phyloP scores from a whole-genome alignment of 1,140 invertebrate species.

The Brachionus calyciflorus region DNA sequence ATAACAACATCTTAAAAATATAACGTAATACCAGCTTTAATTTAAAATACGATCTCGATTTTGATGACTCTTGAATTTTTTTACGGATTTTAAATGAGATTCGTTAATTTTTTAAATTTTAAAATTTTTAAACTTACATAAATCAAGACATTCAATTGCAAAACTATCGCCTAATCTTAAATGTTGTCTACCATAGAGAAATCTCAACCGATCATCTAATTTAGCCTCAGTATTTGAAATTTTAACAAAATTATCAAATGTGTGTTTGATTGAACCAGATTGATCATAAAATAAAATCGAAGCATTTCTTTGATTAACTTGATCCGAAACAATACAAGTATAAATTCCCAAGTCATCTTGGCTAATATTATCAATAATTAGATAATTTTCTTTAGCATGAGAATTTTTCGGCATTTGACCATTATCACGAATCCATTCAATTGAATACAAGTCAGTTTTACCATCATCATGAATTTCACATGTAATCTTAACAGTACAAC shows the following conservation, averaged over 20 bases:
- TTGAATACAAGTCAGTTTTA: neutral
- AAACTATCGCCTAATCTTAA: neutral
- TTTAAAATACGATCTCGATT: too few relatives aligned
- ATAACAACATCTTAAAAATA: neutral
- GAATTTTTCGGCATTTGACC: neutral
- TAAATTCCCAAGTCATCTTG: neutral
- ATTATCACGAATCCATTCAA: neutral
- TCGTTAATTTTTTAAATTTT: neutral
- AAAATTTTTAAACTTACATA: neutral
- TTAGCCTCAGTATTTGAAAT: neutral
- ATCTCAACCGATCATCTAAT: neutral
- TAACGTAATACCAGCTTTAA: too few relatives aligned
- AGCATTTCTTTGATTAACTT: neutral
- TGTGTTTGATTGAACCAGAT: neutral
- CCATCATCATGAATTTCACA: neutral
- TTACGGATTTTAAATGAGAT: too few relatives aligned
- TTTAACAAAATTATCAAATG: neutral
- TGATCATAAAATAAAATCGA: neutral
- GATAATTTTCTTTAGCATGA: neutral
- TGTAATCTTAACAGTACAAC: neutral
- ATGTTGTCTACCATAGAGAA: neutral
- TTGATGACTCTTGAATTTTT: too few relatives aligned
- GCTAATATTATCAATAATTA: neutral
- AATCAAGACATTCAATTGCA: constrained; percentile 17
- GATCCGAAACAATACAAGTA: neutral